phyloP scores from a whole-genome alignment of 2,888 invertebrate species.

The Chrysolina haemoptera region DNA sequence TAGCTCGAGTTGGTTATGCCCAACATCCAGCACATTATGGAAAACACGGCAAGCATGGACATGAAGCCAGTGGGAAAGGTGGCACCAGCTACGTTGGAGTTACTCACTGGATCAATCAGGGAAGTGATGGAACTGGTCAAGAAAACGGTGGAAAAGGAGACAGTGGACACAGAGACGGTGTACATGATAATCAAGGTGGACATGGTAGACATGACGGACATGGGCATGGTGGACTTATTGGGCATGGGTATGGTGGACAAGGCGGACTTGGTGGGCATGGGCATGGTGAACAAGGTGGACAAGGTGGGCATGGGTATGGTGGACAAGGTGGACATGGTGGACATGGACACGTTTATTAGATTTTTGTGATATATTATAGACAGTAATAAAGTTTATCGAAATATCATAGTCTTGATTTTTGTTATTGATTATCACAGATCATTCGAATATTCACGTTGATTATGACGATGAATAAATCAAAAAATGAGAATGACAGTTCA shows the following conservation, averaged over 20 bases:
- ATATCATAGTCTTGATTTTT: too few species aligned
- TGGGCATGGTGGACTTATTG: neutral
- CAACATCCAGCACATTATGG: slow-evolving; percentile 57
- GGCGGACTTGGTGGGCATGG: neutral
- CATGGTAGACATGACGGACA: neutral
- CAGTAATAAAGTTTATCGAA: too few species aligned
- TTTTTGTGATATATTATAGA: neutral
- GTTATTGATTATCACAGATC: too few species aligned
- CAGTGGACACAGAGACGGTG: neutral
- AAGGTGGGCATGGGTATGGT: too few species aligned
- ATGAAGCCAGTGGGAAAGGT: slow-evolving; percentile 29
- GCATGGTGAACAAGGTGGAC: neutral
- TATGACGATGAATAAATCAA: too few species aligned
- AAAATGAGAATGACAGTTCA: too few species aligned
- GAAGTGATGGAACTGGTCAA: neutral
- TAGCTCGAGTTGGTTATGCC: slow-evolving; percentile 56
- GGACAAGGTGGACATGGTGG: neutral
- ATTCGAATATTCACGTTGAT: too few species aligned
- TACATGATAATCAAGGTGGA: neutral
- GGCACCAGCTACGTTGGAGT: slow-evolving; percentile 56
- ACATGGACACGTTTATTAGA: neutral
- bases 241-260: neutral
- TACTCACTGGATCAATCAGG: slow-evolving; percentile 55
- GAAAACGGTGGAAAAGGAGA: neutral
- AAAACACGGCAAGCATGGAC: slow-evolving; percentile 45